A percentile compares a stretch with the other conserved stretches of the same genome.
These are phyloP conservation scores for Ceratotherium simum DNA, from an alignment of 2,113 vertebrate genomes.

Conservation along the genomic window DNA sequence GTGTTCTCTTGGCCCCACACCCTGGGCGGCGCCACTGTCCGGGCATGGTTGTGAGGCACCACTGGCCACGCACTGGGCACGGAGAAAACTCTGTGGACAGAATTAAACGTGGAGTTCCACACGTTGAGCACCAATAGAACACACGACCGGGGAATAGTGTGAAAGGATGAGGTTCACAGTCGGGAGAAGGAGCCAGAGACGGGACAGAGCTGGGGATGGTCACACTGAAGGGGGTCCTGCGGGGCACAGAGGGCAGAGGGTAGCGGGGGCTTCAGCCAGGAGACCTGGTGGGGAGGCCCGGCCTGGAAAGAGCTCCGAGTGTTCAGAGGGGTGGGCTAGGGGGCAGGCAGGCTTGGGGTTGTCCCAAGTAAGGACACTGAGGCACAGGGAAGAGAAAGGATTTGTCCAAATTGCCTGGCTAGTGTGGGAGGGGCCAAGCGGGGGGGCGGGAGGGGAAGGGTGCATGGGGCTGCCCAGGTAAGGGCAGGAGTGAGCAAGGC, in stretches of 20 bases:
- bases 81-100: background rate
- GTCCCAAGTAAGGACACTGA: background rate
- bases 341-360: too few species aligned
- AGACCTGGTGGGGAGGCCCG: background rate
- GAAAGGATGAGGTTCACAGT: too few species aligned
- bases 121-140: too few species aligned
- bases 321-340: too few species aligned
- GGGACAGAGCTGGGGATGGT: background rate
- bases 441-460: too few species aligned
- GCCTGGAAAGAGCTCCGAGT: background rate
- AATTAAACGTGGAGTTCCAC: too few species aligned
- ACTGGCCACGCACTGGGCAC: rapidly evolving
- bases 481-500: background rate
- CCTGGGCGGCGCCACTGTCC: background rate
- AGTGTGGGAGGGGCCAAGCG: background rate
- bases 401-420: background rate
- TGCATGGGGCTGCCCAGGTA: background rate
- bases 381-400: background rate
- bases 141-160: too few species aligned
- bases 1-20: background rate
- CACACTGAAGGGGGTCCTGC: background rate
- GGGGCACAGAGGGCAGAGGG: background rate
- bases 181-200: too few species aligned
- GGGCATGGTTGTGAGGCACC: background rate
- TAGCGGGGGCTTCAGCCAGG: background rate